phyloP scores from a whole-genome alignment of 2,888 invertebrate genomes.

The Meiosimyza platycephala region DNA sequence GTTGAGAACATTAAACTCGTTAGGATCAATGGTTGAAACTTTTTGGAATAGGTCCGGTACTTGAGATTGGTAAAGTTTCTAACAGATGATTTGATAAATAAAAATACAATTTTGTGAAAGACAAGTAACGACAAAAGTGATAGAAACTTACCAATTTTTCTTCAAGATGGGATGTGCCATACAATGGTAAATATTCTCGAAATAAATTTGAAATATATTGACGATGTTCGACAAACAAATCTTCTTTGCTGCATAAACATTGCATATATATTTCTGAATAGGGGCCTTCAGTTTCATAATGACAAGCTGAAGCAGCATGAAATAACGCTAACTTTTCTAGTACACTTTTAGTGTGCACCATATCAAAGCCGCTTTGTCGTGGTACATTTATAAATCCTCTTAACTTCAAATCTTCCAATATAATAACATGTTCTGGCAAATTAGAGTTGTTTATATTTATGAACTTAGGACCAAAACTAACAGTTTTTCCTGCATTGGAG shows the following conservation, averaged over 20 bases:
- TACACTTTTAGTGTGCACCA: slow-evolving; percentile 62
- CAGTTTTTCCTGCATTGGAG: slow-evolving; percentile 42
- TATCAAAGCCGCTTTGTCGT: slow-evolving; percentile 60
- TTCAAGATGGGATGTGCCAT: slow-evolving; percentile 45
- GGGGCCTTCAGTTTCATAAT: slow-evolving; percentile 58
- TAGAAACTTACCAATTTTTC: slow-evolving; percentile 50
- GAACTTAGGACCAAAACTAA: slow-evolving; percentile 54
- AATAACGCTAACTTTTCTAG: slow-evolving; percentile 66
- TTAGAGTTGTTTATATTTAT: slow-evolving; percentile 41
- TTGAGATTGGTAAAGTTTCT: slow-evolving; percentile 47
- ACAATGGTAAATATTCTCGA: slow-evolving; percentile 44
- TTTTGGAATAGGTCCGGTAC: slow-evolving; percentile 51
- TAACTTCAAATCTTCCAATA: slow-evolving; percentile 59
- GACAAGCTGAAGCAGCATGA: slow-evolving; percentile 68
- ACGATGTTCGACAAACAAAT: slow-evolving; percentile 49
- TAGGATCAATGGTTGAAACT: slow-evolving; percentile 39
- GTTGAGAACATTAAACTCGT: slow-evolving; percentile 52
- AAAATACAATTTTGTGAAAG: neutral
- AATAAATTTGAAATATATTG: slow-evolving; percentile 42
- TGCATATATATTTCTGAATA: slow-evolving; percentile 53
- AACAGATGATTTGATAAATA: slow-evolving; percentile 3
- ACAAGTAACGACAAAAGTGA: neutral
- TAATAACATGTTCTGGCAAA: slow-evolving; percentile 47
- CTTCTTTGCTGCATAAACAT: slow-evolving; percentile 48
- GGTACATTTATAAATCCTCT: slow-evolving; percentile 51